Conservation (phyloP, 2,797 vertebrate species). For the Numenius phaeopus region DNA sequence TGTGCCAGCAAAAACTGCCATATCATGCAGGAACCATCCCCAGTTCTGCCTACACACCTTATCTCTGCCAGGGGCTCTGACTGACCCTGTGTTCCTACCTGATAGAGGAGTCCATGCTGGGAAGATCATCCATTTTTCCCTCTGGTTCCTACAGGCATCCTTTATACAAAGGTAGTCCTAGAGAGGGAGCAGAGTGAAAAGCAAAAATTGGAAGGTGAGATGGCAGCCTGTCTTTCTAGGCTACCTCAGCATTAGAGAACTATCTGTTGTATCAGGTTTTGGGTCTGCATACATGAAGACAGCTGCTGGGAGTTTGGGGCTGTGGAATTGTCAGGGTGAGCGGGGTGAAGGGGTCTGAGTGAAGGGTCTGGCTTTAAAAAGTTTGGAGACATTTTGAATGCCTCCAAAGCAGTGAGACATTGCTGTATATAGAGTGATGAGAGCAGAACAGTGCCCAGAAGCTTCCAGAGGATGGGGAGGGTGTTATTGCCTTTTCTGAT, state of each 20-base stretch:
- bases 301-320: neutral
- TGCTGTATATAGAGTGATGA: neutral
- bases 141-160: neutral
- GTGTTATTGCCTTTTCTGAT: neutral
- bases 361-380: neutral
- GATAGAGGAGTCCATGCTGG: neutral
- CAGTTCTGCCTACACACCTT: neutral
- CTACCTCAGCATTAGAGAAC: neutral
- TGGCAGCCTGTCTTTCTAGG: neutral
- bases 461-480: neutral
- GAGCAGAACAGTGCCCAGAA: neutral
- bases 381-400: too few relatives aligned
- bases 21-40: neutral
- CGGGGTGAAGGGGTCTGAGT: neutral
- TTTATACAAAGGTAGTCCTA: neutral
- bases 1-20: neutral
- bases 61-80: neutral
- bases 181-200: neutral
- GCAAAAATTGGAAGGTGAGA: neutral
- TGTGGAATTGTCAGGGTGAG: neutral
- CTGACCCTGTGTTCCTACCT: neutral
- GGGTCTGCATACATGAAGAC: neutral
- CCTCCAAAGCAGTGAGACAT: neutral
- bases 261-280: neutral
- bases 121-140: neutral